Conservation (phyloP, 2,113 vertebrate genomes). For the Lepisosteus osseus region DNA sequence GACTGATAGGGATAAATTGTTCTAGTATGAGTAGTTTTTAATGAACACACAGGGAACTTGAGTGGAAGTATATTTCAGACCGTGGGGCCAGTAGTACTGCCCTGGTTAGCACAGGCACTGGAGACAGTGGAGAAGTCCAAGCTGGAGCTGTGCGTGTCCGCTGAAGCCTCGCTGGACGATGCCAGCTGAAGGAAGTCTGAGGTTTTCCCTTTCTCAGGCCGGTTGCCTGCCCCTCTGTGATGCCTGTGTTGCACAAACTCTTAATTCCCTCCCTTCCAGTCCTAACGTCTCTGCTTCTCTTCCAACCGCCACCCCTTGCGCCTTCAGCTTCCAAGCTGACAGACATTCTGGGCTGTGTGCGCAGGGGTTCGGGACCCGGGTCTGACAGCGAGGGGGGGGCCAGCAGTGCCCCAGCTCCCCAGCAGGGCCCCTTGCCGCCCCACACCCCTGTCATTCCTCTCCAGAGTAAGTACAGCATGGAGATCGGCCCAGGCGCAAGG, state of each 20-base stretch:
- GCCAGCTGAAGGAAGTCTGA: neutral
- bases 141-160: too few relatives aligned
- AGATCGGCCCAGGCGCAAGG: neutral
- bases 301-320: conserved; percentile 15
- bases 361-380: conserved; percentile 63
- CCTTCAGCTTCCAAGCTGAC: conserved; percentile 67
- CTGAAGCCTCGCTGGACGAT: too few relatives aligned
- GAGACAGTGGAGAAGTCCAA: too few relatives aligned
- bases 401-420: conserved; percentile 46
- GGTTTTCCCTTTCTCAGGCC: neutral
- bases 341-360: conserved; percentile 70
- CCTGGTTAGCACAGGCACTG: too few relatives aligned
- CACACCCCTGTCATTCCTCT: conserved; percentile 63
- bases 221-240: neutral
- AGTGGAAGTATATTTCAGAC: too few relatives aligned
- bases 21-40: too few relatives aligned
- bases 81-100: too few relatives aligned
- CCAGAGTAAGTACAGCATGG: conserved; percentile 68
- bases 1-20: too few relatives aligned
- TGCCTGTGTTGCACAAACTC: conserved; percentile 5
- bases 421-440: conserved; percentile 50
- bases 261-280: conserved; percentile 29
- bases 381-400: conserved; percentile 64
- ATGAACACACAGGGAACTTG: neutral
- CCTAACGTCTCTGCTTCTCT: neutral